Evolutionary conservation across 37 sponge, comb jelly and placozoan genomes (phyloP).

Genomic region (Mnemiopsis leidyi): DNA sequence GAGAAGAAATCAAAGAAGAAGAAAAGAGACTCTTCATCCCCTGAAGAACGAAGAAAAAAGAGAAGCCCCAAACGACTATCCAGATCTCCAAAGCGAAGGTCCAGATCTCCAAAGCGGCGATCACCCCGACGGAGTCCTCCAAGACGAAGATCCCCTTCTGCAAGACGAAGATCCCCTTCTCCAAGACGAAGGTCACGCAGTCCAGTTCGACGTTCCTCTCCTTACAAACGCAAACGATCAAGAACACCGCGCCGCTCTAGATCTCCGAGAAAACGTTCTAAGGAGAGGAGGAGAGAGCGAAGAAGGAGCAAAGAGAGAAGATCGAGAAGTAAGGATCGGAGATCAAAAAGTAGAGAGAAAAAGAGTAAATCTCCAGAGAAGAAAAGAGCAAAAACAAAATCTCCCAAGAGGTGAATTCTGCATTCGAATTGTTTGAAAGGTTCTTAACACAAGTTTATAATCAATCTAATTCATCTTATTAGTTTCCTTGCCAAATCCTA

Average conservation of each 20-base stretch:
- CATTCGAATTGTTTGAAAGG: not conserved
- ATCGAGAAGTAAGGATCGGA: not conserved
- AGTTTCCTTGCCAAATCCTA: not conserved
- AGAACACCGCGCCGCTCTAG: slow-evolving; percentile 9
- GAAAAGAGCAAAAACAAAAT: not conserved
- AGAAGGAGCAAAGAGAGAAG: not conserved
- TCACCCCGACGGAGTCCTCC: not conserved
- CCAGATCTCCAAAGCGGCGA: slow-evolving; percentile 22
- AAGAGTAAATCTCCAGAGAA: not conserved
- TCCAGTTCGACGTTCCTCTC: slow-evolving; percentile 52
- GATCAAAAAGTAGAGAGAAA: not conserved
- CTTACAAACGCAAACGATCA: not conserved
- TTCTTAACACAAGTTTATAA: not conserved
- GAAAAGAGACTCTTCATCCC: not conserved
- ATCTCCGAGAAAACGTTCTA: not conserved
- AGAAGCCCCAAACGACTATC: not conserved
- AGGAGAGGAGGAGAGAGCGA: not conserved
- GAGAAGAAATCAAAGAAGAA: slow-evolving; percentile 33
- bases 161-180: slow-evolving; percentile 35
- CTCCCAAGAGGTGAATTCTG: not conserved
- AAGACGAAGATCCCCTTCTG: not conserved
- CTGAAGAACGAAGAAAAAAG: not conserved
- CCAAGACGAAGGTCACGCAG: slow-evolving; percentile 61
- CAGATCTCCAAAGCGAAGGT: slow-evolving; percentile 15
- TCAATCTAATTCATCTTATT: not conserved